Conservation (phyloP, 1,140 invertebrate species). For the Drosophila ficusphila region DNA sequence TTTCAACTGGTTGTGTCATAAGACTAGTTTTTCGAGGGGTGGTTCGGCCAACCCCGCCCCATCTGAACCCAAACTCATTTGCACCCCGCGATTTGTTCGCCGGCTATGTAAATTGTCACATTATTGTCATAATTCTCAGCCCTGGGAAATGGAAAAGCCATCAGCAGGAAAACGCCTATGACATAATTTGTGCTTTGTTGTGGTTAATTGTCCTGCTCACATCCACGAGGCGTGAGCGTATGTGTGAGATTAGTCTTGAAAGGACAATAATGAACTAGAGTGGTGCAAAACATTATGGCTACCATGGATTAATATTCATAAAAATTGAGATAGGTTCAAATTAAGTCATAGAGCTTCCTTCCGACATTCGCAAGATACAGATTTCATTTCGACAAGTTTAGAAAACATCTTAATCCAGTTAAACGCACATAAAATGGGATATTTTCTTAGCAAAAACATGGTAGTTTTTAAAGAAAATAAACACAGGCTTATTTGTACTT, state of each 20-base stretch:
- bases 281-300: conserved; percentile 7
- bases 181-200: conserved; percentile 79
- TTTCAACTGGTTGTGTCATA: conserved; percentile 62
- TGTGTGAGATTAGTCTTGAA: conserved; percentile 2
- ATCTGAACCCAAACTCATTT: conserved; percentile 5
- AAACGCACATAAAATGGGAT: neutral
- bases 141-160: conserved; percentile 69
- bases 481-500: neutral
- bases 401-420: neutral
- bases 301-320: neutral
- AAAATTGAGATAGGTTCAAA: conserved; percentile 3
- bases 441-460: neutral
- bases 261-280: conserved; percentile 22
- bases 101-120: conserved; percentile 78
- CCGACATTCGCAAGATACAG: no score
- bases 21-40: conserved; percentile 54
- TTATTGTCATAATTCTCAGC: conserved; percentile 76
- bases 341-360: no score
- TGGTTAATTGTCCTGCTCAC: conserved; percentile 66
- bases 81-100: conserved; percentile 63
- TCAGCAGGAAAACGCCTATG: conserved; percentile 67
- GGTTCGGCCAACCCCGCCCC: conserved; percentile 14
- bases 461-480: conserved; percentile 12
- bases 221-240: conserved; percentile 53
- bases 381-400: no score